Evolutionary conservation across 1,140 invertebrate genomes (phyloP).

Genomic region (Drosophila ohnishii): DNA sequence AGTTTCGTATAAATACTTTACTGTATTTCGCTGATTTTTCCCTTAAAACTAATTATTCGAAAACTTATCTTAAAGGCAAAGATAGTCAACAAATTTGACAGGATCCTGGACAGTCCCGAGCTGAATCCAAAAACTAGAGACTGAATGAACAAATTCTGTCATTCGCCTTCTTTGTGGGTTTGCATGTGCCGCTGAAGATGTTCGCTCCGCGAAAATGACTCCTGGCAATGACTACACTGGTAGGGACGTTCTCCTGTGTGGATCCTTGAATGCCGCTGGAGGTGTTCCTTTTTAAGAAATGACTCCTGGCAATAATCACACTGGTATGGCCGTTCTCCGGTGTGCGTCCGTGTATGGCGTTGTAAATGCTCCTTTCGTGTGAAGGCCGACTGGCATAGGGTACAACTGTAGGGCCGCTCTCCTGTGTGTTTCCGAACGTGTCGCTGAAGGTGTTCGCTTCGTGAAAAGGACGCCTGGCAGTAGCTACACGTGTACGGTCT

Average conservation of each 20-base stretch:
- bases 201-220: conserved; percentile 2
- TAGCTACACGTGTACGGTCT: conserved; percentile 2
- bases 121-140: neutral
- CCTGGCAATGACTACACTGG: neutral
- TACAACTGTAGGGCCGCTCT: conserved; percentile 1
- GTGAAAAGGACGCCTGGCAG: conserved; percentile 6
- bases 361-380: conserved; percentile 5
- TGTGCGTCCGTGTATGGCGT: conserved; percentile 2
- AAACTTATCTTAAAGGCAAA: neutral
- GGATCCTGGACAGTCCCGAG: neutral
- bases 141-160: neutral
- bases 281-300: neutral
- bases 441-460: conserved; percentile 10
- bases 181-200: conserved; percentile 1
- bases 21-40: neutral
- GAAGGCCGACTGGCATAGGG: neutral
- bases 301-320: neutral
- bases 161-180: neutral
- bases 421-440: conserved; percentile 6
- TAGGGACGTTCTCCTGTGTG: conserved; percentile 4
- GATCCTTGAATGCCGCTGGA: neutral
- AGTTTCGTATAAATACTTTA: neutral
- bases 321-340: neutral
- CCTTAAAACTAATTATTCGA: neutral
- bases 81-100: neutral